These are phyloP conservation scores for Hydropsyche tenuis DNA, from an alignment of 1,140 invertebrate genomes.

Conservation along the genomic window DNA sequence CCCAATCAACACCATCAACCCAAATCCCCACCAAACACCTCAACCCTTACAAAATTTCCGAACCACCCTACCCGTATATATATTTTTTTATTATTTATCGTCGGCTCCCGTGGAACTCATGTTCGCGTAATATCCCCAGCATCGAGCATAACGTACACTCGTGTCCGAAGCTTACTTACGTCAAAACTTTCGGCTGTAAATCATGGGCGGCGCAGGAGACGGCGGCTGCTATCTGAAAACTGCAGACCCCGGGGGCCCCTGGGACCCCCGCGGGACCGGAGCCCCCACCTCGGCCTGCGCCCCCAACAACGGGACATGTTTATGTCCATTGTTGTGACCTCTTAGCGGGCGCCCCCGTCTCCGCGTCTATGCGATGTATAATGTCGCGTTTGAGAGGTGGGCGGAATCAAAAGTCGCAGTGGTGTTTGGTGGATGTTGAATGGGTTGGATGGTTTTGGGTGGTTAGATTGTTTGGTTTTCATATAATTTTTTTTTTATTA, in stretches of 20 bases:
- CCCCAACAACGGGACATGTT: slow-evolving; percentile 32
- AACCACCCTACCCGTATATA: slow-evolving; percentile 35
- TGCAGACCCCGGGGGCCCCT: slow-evolving; percentile 40
- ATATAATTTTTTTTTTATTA: too few species aligned
- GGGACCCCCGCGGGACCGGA: not conserved
- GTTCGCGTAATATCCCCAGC: slow-evolving; percentile 45
- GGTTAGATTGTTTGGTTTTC: too few species aligned
- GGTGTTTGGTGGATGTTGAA: too few species aligned
- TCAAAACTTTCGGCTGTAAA: slow-evolving; percentile 51
- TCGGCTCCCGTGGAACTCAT: slow-evolving; percentile 47
- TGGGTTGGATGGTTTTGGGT: too few species aligned
- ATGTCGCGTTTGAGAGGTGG: too few species aligned
- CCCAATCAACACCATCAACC: too few species aligned
- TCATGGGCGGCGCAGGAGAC: slow-evolving; percentile 48
- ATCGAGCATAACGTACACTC: slow-evolving; percentile 48
- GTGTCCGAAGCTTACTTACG: slow-evolving; percentile 51
- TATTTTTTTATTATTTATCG: slow-evolving; percentile 49
- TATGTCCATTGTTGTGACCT: slow-evolving; percentile 40
- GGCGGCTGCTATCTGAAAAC: slow-evolving; percentile 47
- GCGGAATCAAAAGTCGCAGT: too few species aligned
- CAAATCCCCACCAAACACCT: too few species aligned
- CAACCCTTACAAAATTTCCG: slow-evolving; percentile 32
- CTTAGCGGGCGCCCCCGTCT: not conserved
- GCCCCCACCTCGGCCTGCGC: not conserved
- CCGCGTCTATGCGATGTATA: too few species aligned